Evolutionary conservation across 37 sponge, comb jelly and placozoan genomes (phyloP).

Genomic region (Cliona cf. orientalis): DNA sequence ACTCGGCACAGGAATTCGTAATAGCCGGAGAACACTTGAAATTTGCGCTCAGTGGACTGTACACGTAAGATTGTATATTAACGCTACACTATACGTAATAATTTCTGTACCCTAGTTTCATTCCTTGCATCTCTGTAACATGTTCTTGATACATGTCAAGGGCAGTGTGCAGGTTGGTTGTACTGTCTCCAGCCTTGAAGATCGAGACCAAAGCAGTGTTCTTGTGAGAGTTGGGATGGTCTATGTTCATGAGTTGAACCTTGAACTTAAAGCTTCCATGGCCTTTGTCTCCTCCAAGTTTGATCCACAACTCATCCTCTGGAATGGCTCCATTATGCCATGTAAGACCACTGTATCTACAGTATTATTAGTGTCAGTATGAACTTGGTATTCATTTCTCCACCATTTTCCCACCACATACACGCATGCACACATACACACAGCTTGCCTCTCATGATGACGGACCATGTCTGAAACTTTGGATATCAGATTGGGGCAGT

Average conservation of each 20-base stretch:
- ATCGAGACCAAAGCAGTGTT: conserved; percentile 19
- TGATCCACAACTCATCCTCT: conserved; percentile 35
- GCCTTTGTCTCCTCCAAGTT: conserved; percentile 49
- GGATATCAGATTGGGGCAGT: conserved; percentile 17
- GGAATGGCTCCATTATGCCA: conserved; percentile 56
- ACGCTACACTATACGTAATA: background rate
- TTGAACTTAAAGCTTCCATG: conserved; percentile 34
- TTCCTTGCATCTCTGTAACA: conserved; percentile 17
- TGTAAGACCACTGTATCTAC: too few species aligned
- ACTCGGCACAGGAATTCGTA: conserved; percentile 52
- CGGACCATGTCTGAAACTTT: background rate
- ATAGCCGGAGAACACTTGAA: conserved; percentile 49
- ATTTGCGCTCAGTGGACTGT: background rate
- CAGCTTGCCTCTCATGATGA: too few species aligned
- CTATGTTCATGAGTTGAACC: conserved; percentile 30
- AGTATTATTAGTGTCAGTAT: background rate
- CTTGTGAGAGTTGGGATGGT: conserved; percentile 26
- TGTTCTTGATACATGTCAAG: conserved; percentile 38
- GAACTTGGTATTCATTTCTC: background rate
- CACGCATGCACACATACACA: too few species aligned
- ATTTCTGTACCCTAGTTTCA: conserved; percentile 38
- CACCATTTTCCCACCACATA: too few species aligned
- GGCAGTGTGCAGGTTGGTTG: conserved; percentile 36
- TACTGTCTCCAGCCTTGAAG: conserved; percentile 41
- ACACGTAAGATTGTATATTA: background rate